Base-by-base conservation (phyloP, 2,888 invertebrate genomes). In the Busseola fusca region DNA sequence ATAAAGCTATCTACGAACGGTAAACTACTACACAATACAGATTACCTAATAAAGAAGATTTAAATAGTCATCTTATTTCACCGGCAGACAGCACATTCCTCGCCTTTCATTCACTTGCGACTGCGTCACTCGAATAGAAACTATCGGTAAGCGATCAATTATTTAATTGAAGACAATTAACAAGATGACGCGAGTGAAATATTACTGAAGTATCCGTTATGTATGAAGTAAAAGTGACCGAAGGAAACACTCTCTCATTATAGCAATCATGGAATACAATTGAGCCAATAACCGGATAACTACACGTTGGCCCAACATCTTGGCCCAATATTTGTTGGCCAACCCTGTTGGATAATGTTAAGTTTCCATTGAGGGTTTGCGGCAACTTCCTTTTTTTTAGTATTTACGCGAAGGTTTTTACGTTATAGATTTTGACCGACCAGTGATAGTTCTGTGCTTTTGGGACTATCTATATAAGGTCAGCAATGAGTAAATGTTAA, bases 121-220 rank as follows among this genome's bases (percentile, higher is more conserved):
- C 77, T 14, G 30, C 52, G 52, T 64, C 77, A 65, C 25, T 42
- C 57, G 52, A 48, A 56, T 78, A 74, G 67, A 72, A 81, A 77
- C 71, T 67, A 69, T 67, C 57, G 12, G 40, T 40, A 37, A 56
- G 64, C 50, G 37, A 57, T 57, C 25, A 68, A 72, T 81, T 74
- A 67, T 73, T 83, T 76, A 80, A 83, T 81, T 83, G 68, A 81
- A 81, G 27, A 72, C 71, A 80, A 81, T 83, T 81, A 81, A 72
- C 64, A 21, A 59, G 64, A 77, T 64, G 83, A 68, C 68, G 48
- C 34, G 59, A 54, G 42, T 69, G 62, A 83, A 74, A 70, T 70
- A 82, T 79, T 67, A 82, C 66, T 71, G 57, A 73, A 69, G 59
- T 54, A 40, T 50, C 63, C 52, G 65, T 70, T 59, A 64, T 70